Percentiles rank a stretch among this genome's conserved stretches.
phyloP scores from a whole-genome alignment of 2,797 vertebrate species.

The Aselliscus stoliczkanus region DNA sequence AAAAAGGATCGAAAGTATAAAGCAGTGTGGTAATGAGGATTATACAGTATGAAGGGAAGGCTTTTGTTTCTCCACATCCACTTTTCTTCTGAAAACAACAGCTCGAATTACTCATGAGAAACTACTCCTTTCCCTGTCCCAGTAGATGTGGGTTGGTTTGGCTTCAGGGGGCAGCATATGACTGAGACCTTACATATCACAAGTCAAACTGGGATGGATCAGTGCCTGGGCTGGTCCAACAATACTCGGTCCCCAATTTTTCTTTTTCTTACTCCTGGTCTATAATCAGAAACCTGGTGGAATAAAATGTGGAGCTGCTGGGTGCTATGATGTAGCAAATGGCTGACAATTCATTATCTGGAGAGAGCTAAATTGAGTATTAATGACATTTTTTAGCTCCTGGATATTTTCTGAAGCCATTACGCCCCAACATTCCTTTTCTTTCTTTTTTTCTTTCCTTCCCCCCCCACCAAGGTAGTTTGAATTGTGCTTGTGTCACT shows the following conservation, averaged over 20 bases:
- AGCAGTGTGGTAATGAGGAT: not conserved
- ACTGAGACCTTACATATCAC: not conserved
- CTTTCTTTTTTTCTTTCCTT: not conserved
- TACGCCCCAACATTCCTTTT: not conserved
- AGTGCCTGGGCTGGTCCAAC: not conserved
- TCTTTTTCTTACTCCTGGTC: not conserved
- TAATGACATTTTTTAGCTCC: not conserved
- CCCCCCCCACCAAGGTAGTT: not conserved
- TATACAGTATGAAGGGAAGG: not conserved
- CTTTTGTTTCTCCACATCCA: not conserved
- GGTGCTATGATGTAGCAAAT: not conserved
- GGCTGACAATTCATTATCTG: not conserved
- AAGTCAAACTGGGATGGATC: not conserved
- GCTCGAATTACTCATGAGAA: not conserved
- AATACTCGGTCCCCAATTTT: not conserved
- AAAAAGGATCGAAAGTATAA: not conserved
- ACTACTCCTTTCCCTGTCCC: not conserved
- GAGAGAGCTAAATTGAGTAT: not conserved
- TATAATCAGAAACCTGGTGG: not conserved
- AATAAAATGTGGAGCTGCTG: not conserved
- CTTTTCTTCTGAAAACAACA: not conserved
- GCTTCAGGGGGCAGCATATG: not conserved
- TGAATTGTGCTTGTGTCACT: not conserved
- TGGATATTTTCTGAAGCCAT: not conserved
- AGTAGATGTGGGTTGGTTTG: not conserved